phyloP scores from a whole-genome alignment of 2,888 invertebrate genomes.

The Capitulum mitella region DNA sequence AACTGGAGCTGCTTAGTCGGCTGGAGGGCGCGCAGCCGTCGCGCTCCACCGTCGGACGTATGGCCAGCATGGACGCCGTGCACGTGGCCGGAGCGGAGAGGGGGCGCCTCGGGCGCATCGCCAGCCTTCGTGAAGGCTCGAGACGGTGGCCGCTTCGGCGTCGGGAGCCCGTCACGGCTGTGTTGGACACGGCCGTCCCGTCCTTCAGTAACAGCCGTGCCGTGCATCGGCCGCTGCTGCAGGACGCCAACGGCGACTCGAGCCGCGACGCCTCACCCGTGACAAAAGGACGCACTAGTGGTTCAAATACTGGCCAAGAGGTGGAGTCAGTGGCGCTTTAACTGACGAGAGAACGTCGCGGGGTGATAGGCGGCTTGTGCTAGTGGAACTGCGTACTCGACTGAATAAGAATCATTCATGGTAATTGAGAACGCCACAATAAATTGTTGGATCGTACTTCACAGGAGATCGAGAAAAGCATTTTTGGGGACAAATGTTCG shows the following conservation, averaged over 20 bases:
- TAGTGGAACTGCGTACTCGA: too few species aligned
- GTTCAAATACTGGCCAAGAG: background rate
- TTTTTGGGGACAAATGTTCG: too few species aligned
- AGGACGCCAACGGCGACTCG: background rate
- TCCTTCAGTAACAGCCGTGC: background rate
- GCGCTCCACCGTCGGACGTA: background rate
- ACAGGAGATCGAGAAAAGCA: too few species aligned
- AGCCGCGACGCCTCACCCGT: background rate
- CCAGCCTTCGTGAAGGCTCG: slow-evolving; percentile 3
- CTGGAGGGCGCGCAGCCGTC: background rate
- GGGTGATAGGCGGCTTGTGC: too few species aligned
- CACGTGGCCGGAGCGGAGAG: background rate
- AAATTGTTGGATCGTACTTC: too few species aligned
- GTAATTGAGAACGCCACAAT: too few species aligned
- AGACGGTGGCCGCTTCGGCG: background rate
- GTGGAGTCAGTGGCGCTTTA: background rate
- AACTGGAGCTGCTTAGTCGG: slow-evolving; percentile 3
- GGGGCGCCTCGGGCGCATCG: background rate
- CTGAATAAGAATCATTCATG: too few species aligned
- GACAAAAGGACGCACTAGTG: background rate
- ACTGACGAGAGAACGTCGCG: too few species aligned
- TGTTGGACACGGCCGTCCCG: background rate
- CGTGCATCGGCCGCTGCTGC: background rate
- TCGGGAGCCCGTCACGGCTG: background rate
- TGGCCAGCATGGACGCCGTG: slow-evolving; percentile 17